Evolutionary conservation across 2,888 invertebrate genomes (phyloP).

Genomic region (Siphlonurus alternatus): DNA sequence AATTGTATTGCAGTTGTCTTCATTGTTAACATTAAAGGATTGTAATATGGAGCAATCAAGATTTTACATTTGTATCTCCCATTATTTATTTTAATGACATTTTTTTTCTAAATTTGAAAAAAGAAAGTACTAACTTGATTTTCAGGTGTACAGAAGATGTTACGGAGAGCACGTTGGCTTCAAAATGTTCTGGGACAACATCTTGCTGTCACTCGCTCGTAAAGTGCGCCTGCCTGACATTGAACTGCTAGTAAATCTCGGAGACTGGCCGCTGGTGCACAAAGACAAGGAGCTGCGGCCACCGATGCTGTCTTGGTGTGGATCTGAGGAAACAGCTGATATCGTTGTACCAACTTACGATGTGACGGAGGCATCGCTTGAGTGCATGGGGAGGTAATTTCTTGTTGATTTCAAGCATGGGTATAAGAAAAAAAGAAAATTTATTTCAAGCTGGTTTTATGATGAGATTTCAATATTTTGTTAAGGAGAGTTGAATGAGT

Average conservation of each 20-base stretch:
- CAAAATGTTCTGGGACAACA: conserved; percentile 85
- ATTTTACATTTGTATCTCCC: too few relatives aligned
- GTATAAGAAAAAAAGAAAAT: too few relatives aligned
- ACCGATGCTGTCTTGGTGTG: conserved; percentile 95
- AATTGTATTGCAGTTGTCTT: too few relatives aligned
- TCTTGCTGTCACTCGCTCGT: conserved; percentile 61
- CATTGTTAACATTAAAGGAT: too few relatives aligned
- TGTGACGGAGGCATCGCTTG: conserved; percentile 76
- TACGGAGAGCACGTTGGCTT: conserved; percentile 92
- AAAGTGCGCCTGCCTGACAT: conserved; percentile 70
- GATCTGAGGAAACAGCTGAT: conserved; percentile 66
- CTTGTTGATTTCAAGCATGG: too few relatives aligned
- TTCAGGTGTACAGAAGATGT: conserved; percentile 61
- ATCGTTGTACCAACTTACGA: conserved; percentile 94
- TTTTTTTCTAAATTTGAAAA: too few relatives aligned
- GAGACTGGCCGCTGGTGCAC: conserved; percentile 81
- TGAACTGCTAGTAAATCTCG: conserved; percentile 82
- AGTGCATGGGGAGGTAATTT: conserved; percentile 77
- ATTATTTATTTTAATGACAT: too few relatives aligned
- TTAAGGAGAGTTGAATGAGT: too few relatives aligned
- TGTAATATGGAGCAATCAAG: too few relatives aligned
- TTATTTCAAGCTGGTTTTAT: too few relatives aligned
- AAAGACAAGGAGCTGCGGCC: conserved; percentile 26
- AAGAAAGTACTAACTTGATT: too few relatives aligned
- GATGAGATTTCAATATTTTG: too few relatives aligned